Evolutionary conservation across 1,140 invertebrate species (phyloP), one percentile per base, ranked within the genome.

Genomic region (Trypoxylus dichotomus): DNA sequence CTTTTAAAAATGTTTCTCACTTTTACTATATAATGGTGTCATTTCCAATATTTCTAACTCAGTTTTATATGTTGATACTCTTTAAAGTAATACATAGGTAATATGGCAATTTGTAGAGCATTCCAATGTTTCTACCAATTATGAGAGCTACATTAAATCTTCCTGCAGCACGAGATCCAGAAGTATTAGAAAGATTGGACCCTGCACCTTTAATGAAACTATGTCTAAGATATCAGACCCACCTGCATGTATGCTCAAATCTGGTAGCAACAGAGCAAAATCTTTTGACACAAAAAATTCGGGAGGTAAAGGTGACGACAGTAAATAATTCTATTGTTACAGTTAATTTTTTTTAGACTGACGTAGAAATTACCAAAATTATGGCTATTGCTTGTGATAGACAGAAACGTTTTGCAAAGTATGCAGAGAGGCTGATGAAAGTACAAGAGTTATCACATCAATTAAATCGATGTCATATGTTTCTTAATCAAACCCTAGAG

Each of bases 121-220:
- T 98, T 80, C 96, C 96, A 10, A 94, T 95, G 86, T 98, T 98
- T 85, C 87, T 97, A 73, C 97, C 97, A 1, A 96, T 98, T 25
- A 95, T 98, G 91, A 86, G 95, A 58, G 95, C 95, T 8, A 96
- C 96, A 0, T 85, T 97, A 2, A 96, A 95, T 79, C 87, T 96
- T 63, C 95, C 96, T 0, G 94, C 94, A 32, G 93, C 93, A 0
- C 89, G 94, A 71, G 96, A 98, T 87, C 92, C 93, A 0, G 96
- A 98, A 86, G 91, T 97, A 6, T 86, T 97, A 6, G 96, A 97
- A 86, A 91, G 96, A 42, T 80, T 90, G 75, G 92, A 93, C 82
- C 87, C 89, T n/a, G 86, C 87, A 74, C 89, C 91, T 7, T 87
- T 94, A 82, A 83, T 91, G 21, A 87, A 89, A 3, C 84, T 94